Evolutionary conservation across 2,113 vertebrate genomes (phyloP), one percentile per base, ranked within the genome.

Genomic region (Cygnus buccinator): DNA sequence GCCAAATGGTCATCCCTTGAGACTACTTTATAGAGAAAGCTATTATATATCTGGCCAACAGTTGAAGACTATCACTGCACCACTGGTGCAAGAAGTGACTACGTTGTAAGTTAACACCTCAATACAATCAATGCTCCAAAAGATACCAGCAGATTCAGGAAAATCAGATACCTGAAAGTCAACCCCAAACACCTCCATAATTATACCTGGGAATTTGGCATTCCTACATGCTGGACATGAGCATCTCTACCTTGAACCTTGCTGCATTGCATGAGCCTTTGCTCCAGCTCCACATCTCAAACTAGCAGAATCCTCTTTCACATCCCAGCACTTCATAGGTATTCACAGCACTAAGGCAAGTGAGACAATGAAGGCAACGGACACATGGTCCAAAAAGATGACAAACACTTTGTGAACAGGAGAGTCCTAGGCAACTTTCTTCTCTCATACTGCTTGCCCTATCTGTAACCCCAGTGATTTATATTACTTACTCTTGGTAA

Each of bases 211-310:
- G 52, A 54, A 13, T 70, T 0, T 62, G 61, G 19, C 46, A 46
- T 66, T 82, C 25, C 66, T 85, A 4, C 5, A 2, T 33, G 31
- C 23, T 29, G 46, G 48, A 52, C 0, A 0, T 46, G 57, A 37
- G 19, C 41, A 37, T 7, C 48, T 59, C 20, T 72, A 1, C 25
- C 54, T 37, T 1, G 1, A 79, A 22, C 15, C 37, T 66, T 62
- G 43, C 33, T 81, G 66, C 13, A 29, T 19, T 46, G 29, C 10
- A 18, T 6, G 10, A 86, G 23, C 28, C 33, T 83, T 83, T 67
- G 7, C 33, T 92, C 18, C 25, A 58, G 1, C 54, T 89, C 39
- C 12, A 25, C 29, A 17, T 33, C 29, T 52, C 39, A 61, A 29
- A 22, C 52, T 41, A 5, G 14, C 28, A n/a, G 41, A 43, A 31